Evolutionary conservation across 2,888 invertebrate genomes (phyloP), one percentile per base, ranked within the genome.

Genomic region (Hydropsyche betteni): DNA sequence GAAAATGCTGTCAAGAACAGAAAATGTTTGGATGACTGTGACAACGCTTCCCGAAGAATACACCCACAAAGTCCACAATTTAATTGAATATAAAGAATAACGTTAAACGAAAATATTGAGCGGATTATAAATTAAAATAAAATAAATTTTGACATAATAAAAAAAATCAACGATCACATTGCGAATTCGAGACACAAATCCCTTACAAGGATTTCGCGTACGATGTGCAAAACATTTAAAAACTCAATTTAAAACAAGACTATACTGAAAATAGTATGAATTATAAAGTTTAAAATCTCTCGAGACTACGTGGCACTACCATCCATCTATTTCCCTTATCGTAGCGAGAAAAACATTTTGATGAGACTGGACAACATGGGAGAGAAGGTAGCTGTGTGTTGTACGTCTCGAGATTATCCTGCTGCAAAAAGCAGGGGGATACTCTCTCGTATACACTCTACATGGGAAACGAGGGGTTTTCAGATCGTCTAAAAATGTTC

Each of bases 331-430:
- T 4, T 64, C 36, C 36, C 10, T 36, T 10, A 3, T 4, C 4
- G 36, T 64, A n/a, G 61, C 24, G 24, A 24, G 36, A 34, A 64
- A 64, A 64, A 64, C 64, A 64, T 64, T 64, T 12, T 64, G 64
- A 64, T 64, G 64, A 64, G 64, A 64, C 64, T 64, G 64, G 64
- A 34, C 64, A 34, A 36, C 36, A 36, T 36, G n/a, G 34, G 64
- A n/a, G 61, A 24, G 24, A 6, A 4, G 10, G 10, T 61, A 16
- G 5, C 5, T 16, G 24, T 5, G 16, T 55, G 16, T 44, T 16
- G 16, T 8, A 58, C 58, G 16, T 24, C 36, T 64, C 36, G 64
- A 64, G 64, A 64, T 64, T 64, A 64, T 64, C 34, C 64, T 44
- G 64, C 24, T 64, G 36, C 34, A 36, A 36, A 8, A 64, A 6